phyloP scores from a whole-genome alignment of 2,888 invertebrate species.

The Amblyteles armatorius region DNA sequence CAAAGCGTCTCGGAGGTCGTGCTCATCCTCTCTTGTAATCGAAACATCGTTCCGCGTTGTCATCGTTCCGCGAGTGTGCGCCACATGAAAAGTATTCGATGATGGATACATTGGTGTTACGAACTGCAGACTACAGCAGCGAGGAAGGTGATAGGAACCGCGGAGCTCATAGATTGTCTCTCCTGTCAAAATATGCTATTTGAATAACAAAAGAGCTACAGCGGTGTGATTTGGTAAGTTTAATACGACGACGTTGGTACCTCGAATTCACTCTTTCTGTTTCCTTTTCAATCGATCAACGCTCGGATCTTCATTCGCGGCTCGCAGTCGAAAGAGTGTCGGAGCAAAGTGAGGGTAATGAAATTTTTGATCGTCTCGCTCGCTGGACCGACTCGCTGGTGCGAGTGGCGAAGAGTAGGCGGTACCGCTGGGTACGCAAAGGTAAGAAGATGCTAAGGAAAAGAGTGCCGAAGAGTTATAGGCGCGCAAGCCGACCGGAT shows the following conservation, averaged over 20 bases:
- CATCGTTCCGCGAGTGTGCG: slow-evolving; percentile 66
- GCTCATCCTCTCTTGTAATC: slow-evolving; percentile 56
- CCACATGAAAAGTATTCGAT: slow-evolving; percentile 64
- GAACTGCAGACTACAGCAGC: slow-evolving; percentile 27
- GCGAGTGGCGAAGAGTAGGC: slow-evolving; percentile 63
- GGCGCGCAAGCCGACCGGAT: slow-evolving; percentile 69
- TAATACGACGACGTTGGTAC: slow-evolving; percentile 57
- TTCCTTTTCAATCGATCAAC: slow-evolving; percentile 52
- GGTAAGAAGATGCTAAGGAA: slow-evolving; percentile 64
- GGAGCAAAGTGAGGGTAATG: slow-evolving; percentile 2
- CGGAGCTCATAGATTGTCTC: slow-evolving; percentile 64
- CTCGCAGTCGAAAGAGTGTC: slow-evolving; percentile 16
- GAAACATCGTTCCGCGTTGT: slow-evolving; percentile 64
- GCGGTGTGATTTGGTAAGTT: slow-evolving; percentile 60
- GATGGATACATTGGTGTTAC: slow-evolving; percentile 9
- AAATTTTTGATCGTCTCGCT: slow-evolving; percentile 50
- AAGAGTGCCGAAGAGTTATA: slow-evolving; percentile 61
- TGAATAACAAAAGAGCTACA: slow-evolving; percentile 65
- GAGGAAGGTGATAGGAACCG: slow-evolving; percentile 49
- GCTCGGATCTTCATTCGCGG: slow-evolving; percentile 7
- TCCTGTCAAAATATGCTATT: slow-evolving; percentile 66
- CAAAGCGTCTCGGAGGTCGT: slow-evolving; percentile 56
- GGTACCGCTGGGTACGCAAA: slow-evolving; percentile 60
- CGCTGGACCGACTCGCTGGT: background rate
- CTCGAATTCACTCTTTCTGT: slow-evolving; percentile 20